Conservation (phyloP, 2,113 vertebrate genomes). For the Stomatorhinus ivindoensis region DNA sequence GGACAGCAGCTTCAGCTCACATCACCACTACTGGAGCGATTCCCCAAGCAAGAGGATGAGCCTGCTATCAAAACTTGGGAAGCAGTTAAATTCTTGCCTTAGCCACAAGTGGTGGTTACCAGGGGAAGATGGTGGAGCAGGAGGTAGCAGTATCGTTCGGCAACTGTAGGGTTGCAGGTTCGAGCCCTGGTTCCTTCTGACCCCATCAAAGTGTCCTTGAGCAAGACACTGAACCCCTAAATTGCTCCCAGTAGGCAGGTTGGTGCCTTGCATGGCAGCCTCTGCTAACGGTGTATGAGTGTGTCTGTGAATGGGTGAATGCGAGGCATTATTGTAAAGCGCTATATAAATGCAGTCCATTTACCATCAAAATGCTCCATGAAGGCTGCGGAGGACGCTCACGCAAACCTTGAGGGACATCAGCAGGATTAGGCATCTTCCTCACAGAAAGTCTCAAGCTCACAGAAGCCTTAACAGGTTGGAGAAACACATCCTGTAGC, state of each 20-base stretch:
- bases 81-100: background rate
- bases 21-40: background rate
- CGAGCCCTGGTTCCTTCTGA: too few relatives aligned
- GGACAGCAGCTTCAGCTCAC: background rate
- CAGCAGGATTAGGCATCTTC: background rate
- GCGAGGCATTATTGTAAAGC: too few relatives aligned
- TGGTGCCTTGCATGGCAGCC: too few relatives aligned
- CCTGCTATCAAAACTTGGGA: background rate
- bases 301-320: too few relatives aligned
- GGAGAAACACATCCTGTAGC: background rate
- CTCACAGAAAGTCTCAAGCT: background rate
- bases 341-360: too few relatives aligned
- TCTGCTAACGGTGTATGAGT: too few relatives aligned
- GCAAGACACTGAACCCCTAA: too few relatives aligned
- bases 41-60: background rate
- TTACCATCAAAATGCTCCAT: background rate
- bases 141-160: too few relatives aligned
- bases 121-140: too few relatives aligned
- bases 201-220: too few relatives aligned
- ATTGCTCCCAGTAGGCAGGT: too few relatives aligned
- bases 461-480: background rate
- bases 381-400: background rate
- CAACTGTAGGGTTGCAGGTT: too few relatives aligned
- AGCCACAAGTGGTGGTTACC: background rate
- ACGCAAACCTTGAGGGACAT: background rate